These are phyloP conservation scores for Meganola albula DNA, from an alignment of 2,888 invertebrate species.

Conservation along the genomic window DNA sequence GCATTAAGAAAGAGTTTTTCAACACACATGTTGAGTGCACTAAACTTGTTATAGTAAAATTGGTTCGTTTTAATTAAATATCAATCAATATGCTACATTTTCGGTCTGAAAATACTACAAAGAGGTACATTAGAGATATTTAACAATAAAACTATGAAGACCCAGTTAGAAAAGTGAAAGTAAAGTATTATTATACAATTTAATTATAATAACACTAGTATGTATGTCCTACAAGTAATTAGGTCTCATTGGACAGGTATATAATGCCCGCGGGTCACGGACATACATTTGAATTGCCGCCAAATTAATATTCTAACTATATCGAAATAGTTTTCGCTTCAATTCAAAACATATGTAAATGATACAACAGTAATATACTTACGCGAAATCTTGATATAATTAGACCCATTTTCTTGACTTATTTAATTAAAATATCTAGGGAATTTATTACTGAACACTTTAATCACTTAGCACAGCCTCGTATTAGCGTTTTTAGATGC, in stretches of 20 bases:
- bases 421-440: slow-evolving; percentile 22
- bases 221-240: too few species aligned
- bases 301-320: slow-evolving; percentile 47
- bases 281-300: slow-evolving; percentile 61
- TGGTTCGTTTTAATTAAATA: too few species aligned
- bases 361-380: slow-evolving; percentile 50
- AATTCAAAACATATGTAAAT: slow-evolving; percentile 45
- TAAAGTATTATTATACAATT: too few species aligned
- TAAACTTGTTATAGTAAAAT: too few species aligned
- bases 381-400: slow-evolving; percentile 83
- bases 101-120: too few species aligned
- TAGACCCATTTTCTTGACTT: slow-evolving; percentile 76
- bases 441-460: slow-evolving; percentile 34
- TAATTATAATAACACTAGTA: too few species aligned
- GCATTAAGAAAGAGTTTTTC: too few species aligned
- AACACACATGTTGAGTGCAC: too few species aligned
- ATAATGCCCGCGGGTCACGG: slow-evolving; percentile 46
- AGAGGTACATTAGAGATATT: too few species aligned
- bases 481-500: slow-evolving; percentile 44
- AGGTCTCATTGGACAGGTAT: slow-evolving; percentile 16
- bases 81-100: too few species aligned
- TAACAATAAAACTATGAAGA: too few species aligned
- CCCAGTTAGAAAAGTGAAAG: too few species aligned
- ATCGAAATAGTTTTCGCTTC: slow-evolving; percentile 66
- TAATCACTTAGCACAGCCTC: slow-evolving; percentile 37